Conservation (phyloP, 1,140 invertebrate species). For the Magallana ariakensis region DNA sequence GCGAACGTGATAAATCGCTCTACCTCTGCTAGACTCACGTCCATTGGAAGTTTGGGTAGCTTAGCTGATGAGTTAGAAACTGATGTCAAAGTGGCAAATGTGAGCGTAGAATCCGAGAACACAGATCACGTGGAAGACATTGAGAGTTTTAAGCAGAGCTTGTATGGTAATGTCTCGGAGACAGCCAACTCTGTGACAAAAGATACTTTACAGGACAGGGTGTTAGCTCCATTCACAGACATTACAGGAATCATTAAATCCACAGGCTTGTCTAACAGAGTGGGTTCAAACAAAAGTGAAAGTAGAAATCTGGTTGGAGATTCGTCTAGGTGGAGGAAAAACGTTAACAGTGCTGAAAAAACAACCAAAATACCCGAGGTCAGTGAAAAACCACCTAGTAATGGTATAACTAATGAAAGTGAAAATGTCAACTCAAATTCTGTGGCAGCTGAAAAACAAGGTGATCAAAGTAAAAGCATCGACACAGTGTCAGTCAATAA, state of each 20-base stretch:
- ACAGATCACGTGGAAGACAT: constrained; percentile 34
- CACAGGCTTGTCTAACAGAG: not conserved
- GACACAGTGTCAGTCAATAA: not conserved
- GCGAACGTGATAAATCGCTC: not conserved
- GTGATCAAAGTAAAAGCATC: not conserved
- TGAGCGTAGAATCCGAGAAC: constrained; percentile 21
- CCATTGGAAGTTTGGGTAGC: not conserved
- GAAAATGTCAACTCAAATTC: not conserved
- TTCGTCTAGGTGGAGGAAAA: not conserved
- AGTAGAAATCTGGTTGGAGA: not conserved
- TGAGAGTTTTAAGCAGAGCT: constrained; percentile 49
- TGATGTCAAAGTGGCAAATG: not conserved
- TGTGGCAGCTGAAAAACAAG: not conserved
- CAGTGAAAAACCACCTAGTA: not conserved
- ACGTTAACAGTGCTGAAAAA: not conserved
- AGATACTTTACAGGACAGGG: not conserved
- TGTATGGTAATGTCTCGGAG: constrained; percentile 9
- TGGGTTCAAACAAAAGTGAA: constrained; percentile 19
- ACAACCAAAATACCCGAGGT: not conserved
- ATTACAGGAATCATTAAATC: not conserved
- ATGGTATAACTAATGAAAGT: not conserved
- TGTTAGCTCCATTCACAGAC: not conserved
- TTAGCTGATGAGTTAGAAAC: not conserved
- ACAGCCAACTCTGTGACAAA: not conserved
- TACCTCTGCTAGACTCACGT: not conserved